phyloP scores from a whole-genome alignment of 2,113 vertebrate species.

The Alces alces region DNA sequence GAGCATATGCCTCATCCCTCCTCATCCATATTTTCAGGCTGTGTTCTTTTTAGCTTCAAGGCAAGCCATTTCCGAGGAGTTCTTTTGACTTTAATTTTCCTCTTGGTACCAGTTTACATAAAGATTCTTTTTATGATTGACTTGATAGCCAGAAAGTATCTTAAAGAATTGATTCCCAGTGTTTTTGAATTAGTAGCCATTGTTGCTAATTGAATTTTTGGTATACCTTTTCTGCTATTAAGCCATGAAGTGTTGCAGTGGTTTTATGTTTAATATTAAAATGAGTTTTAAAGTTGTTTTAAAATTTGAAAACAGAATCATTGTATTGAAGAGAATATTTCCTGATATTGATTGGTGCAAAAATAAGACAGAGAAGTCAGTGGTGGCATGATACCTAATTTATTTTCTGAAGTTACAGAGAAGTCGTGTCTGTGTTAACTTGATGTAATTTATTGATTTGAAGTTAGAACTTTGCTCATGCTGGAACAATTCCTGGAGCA shows the following conservation, averaged over 20 bases:
- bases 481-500: neutral
- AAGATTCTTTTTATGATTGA: neutral
- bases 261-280: conserved; percentile 9
- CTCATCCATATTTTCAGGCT: neutral
- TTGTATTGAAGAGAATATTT: conserved; percentile 10
- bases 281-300: conserved; percentile 4
- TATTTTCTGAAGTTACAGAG: neutral
- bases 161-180: neutral
- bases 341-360: neutral
- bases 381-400: neutral
- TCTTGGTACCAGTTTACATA: neutral
- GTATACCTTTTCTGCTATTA: neutral
- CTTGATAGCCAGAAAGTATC: neutral
- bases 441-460: conserved; percentile 31
- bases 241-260: neutral
- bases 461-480: conserved; percentile 37
- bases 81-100: conserved; percentile 23
- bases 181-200: neutral
- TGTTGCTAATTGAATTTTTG: conserved; percentile 4
- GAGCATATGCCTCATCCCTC: neutral
- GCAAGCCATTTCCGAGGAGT: neutral
- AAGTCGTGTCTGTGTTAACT: neutral
- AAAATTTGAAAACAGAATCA: conserved; percentile 3
- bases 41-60: neutral
- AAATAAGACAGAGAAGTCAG: neutral